phyloP scores from a whole-genome alignment of 1,140 invertebrate genomes.

The Drosophila trapezifrons region DNA sequence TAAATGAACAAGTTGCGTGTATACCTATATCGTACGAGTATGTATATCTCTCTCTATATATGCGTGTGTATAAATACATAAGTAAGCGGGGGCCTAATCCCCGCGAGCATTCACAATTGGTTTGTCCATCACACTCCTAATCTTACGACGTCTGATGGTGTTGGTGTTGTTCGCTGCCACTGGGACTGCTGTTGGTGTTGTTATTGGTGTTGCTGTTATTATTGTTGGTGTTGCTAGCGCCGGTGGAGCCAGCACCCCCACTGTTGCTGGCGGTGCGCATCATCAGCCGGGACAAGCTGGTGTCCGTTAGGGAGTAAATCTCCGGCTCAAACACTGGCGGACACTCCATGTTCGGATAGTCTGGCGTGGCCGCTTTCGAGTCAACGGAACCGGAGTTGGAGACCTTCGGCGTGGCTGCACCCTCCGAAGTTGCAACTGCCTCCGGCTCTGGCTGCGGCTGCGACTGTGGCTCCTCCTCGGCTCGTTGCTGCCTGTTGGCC shows the following conservation, averaged over 20 bases:
- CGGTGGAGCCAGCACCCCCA: constrained; percentile 3
- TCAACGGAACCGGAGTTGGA: constrained; percentile 64
- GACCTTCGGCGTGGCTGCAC: constrained; percentile 59
- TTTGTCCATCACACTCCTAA: constrained; percentile 54
- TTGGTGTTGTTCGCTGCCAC: constrained; percentile 59
- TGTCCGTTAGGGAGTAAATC: constrained; percentile 89
- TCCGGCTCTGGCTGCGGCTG: background rate
- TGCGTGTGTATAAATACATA: constrained; percentile 43
- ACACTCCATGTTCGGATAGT: constrained; percentile 91
- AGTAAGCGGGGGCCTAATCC: constrained; percentile 36
- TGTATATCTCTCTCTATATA: constrained; percentile 32
- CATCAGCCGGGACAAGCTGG: constrained; percentile 84
- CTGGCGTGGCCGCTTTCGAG: constrained; percentile 82
- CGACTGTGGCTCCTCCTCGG: constrained; percentile 16
- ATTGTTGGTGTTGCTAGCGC: constrained; percentile 34
- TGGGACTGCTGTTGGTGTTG: constrained; percentile 61
- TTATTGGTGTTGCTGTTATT: constrained; percentile 55
- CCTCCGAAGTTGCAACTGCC: constrained; percentile 7
- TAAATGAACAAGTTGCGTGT: constrained; percentile 45
- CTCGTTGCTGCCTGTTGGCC: constrained; percentile 5
- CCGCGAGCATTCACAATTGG: constrained; percentile 75
- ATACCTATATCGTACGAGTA: constrained; percentile 63
- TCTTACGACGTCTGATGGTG: constrained; percentile 59
- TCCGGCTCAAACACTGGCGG: constrained; percentile 92
- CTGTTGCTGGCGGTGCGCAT: constrained; percentile 67